Evolutionary conservation across 2,113 vertebrate genomes (phyloP).

Genomic region (Xyliphius kryptos): DNA sequence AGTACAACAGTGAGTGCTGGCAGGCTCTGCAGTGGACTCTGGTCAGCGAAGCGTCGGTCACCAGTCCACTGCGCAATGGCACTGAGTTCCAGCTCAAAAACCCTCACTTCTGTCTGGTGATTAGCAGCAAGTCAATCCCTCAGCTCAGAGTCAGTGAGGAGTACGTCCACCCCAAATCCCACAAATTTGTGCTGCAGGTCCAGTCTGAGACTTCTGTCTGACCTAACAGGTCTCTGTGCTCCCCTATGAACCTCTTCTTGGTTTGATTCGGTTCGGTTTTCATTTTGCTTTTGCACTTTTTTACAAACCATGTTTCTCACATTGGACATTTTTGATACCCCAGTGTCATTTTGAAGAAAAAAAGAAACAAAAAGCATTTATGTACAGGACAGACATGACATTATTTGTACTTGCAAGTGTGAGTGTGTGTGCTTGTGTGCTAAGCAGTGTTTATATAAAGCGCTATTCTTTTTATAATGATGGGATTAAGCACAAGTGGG

Average conservation of each 20-base stretch:
- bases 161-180: slow-evolving; percentile 93
- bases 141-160: slow-evolving; percentile 89
- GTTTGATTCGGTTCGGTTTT: slow-evolving; percentile 33
- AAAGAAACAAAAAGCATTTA: slow-evolving; percentile 17
- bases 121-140: slow-evolving; percentile 82
- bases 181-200: slow-evolving; percentile 94
- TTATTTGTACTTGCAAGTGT: slow-evolving; percentile 19
- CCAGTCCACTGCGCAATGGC: slow-evolving; percentile 79
- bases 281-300: slow-evolving; percentile 50
- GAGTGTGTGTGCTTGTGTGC: slow-evolving; percentile 19
- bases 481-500: neutral
- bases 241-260: too few relatives aligned
- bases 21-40: slow-evolving; percentile 91
- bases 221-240: slow-evolving; percentile 33
- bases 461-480: slow-evolving; percentile 5
- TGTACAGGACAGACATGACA: slow-evolving; percentile 23
- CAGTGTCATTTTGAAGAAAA: slow-evolving; percentile 20
- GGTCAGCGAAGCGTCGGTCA: slow-evolving; percentile 90
- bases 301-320: slow-evolving; percentile 32
- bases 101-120: slow-evolving; percentile 87
- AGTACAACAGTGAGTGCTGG: slow-evolving; percentile 86
- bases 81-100: slow-evolving; percentile 84
- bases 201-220: slow-evolving; percentile 70
- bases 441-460: slow-evolving; percentile 19
- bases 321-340: slow-evolving; percentile 37